Evolutionary conservation across 2,113 vertebrate genomes (phyloP).

Genomic region (Cricetomys ansorgei): DNA sequence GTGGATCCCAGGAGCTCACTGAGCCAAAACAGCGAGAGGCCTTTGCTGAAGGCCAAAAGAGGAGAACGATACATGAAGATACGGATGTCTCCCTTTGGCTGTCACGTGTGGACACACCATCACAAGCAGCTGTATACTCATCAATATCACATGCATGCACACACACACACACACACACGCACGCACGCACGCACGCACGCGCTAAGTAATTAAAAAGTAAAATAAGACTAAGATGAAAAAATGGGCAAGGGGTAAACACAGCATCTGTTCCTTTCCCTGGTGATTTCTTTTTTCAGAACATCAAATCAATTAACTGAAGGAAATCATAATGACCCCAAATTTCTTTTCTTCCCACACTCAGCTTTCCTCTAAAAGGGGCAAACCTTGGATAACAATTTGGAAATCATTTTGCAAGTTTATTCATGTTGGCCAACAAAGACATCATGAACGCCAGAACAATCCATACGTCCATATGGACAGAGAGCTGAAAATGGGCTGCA

Average conservation of each 20-base stretch:
- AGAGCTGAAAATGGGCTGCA: background rate
- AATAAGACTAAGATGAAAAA: background rate
- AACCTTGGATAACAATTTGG: constrained; percentile 35
- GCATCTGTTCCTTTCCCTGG: background rate
- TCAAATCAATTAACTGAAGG: background rate
- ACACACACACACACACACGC: background rate
- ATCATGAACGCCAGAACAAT: constrained; percentile 17
- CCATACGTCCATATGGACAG: constrained; percentile 24
- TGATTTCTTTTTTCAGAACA: background rate
- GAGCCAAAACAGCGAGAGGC: background rate
- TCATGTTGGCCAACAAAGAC: constrained; percentile 13
- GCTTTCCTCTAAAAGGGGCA: background rate
- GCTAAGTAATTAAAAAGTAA: background rate
- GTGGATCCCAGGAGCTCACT: background rate
- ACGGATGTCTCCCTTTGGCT: too few relatives aligned
- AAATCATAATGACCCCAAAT: background rate
- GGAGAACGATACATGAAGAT: background rate
- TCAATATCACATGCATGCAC: background rate
- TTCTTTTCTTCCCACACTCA: background rate
- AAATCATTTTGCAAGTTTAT: constrained; percentile 39
- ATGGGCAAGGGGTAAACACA: background rate
- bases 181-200: background rate
- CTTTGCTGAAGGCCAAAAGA: background rate
- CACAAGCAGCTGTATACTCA: background rate
- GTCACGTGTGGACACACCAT: background rate